Evolutionary conservation across 2,888 invertebrate species (phyloP).

Genomic region (Diaphora mendica): DNA sequence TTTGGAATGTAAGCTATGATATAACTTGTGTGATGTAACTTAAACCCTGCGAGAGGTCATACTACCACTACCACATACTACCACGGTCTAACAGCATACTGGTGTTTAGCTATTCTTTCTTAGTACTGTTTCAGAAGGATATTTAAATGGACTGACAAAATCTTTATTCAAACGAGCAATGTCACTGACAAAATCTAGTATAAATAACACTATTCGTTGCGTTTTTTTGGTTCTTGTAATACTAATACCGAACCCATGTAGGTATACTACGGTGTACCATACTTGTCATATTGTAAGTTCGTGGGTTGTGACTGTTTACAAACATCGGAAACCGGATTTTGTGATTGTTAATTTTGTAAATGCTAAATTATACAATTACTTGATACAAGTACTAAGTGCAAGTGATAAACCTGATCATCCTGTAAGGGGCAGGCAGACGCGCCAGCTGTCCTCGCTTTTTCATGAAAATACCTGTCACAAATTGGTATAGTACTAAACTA

Average conservation of each 20-base stretch:
- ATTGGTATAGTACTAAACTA: not conserved
- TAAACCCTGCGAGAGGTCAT: not conserved
- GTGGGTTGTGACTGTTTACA: not conserved
- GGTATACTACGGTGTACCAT: not conserved
- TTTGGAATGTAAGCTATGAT: constrained; percentile 1
- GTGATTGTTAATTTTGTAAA: no score
- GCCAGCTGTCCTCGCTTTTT: no score
- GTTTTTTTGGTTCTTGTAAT: not conserved
- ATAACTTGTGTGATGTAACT: not conserved
- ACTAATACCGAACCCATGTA: no score
- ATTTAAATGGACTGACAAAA: not conserved
- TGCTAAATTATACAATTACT: no score
- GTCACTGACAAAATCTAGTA: no score
- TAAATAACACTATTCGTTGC: not conserved
- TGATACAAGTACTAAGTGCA: no score
- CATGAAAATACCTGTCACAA: not conserved
- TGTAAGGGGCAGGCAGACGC: no score
- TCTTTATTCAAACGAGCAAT: not conserved
- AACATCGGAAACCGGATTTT: not conserved
- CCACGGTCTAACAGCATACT: no score
- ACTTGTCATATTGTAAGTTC: not conserved
- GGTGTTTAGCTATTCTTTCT: not conserved
- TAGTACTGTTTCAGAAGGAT: not conserved
- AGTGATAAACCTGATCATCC: no score
- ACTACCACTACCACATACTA: no score